Evolutionary conservation across 2,888 invertebrate genomes (phyloP), one percentile per base, ranked within the genome.

Genomic region (Agrotis segetum): DNA sequence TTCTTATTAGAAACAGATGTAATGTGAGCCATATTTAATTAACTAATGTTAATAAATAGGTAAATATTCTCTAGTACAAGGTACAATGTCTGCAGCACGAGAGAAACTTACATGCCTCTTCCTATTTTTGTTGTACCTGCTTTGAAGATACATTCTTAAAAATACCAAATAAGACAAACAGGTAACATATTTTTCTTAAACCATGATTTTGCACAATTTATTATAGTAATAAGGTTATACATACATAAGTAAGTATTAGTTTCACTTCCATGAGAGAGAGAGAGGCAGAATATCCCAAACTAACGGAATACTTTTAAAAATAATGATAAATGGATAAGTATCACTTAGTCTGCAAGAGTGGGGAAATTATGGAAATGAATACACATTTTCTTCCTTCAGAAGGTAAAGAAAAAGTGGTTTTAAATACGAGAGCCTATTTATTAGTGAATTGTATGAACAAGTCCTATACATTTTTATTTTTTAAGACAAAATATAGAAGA

Each of bases 151-250:
- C 71, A 76, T 67, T 78, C 78, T 77, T 72, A 74, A 56, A 24
- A 77, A 71, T 83, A 80, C 74, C 70, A 81, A 71, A 73, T 78
- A 80, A 71, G 67, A 70, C 46, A 71, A 73, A 75, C 86, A 88
- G 87, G 87, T 88, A 88, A 88, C 70, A 87, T 77, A 75, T 81
- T 86, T 84, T 84, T 80, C 78, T 85, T 85, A 72, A 76, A 60
- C 64, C 46, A 49, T 72, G 61, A 65, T 77, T 67, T 72, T 72
- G 71, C 71, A 67, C 60, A 52, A 49, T 66, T 81, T 75, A 49
- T 62, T 77, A 53, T 66, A 82, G 61, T 55, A 47, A 52, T 71
- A 77, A 67, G 61, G 29, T 77, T 50, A 71, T 40, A 52, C 34
- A 40, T 74, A 60, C 34, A 40, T 74, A 60, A 71, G 78, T 79